Base-by-base conservation (phyloP, 2,888 invertebrate genomes). In the Temnothorax rugatulus region DNA sequence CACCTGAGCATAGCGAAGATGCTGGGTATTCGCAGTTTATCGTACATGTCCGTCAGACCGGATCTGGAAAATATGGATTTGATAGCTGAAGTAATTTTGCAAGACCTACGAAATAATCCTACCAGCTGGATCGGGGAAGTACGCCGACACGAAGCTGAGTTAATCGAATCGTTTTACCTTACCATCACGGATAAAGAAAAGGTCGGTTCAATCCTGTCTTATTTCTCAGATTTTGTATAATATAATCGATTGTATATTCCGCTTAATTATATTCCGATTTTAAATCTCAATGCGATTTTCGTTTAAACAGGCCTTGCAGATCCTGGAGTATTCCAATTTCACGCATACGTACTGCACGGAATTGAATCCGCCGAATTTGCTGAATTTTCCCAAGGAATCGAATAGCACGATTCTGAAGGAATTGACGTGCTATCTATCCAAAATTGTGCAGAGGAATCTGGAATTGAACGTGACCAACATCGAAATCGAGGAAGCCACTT, bases 151-250 rank as follows among this genome's bases (percentile, higher is more conserved):
- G 87, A 91, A 69, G 81, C 85, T 7, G 87, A 94, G 59, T 82
- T 94, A 64, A 82, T 94, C 29, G 92, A 94, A 83, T 87, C 94
- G 41, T 94, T 94, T 87, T 94, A 93, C 59, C 87, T 93, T 25
- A 94, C 94, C 0, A 87, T 90, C 1, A 87, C 91, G 1, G 93
- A 94, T 85, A 89, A 89, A 38, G 64, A 91, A 47, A 94, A 94
- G 93, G 94, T 93, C 79, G 50, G 83, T 84, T 41, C 2, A 18
- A 57, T 25, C 9, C 21, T 38, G 3, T 18, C 15, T 50, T 29
- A 4, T 4, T 25, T 13, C 34, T 44, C 3, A n/a, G 7, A 34
- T 18, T 59, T 18, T 29, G 9, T 21, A 18, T 54, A 47, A 54
- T 71, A 47, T 29, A 47, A 71, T 69, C 15, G 21, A 34, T n/a